Evolutionary conservation across 2,797 vertebrate species (phyloP).

Genomic region (Falco naumanni): DNA sequence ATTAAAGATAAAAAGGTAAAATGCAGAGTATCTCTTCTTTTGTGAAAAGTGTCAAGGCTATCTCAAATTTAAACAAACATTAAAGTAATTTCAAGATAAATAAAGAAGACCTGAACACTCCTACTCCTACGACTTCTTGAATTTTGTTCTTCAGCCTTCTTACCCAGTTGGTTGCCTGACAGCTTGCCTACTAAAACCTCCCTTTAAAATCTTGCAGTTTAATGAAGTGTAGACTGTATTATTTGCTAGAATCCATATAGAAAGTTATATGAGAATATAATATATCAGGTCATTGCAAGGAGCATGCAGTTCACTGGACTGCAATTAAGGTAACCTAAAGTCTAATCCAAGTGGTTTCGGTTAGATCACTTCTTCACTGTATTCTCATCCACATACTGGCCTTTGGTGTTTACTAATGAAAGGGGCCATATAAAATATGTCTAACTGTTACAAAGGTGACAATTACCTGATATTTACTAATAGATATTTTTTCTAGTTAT

Average conservation of each 20-base stretch:
- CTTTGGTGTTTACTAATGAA: not conserved
- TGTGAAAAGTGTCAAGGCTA: not conserved
- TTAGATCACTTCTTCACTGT: not conserved
- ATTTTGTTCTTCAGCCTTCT: not conserved
- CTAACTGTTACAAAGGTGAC: not conserved
- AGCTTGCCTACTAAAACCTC: not conserved
- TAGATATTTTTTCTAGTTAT: not conserved
- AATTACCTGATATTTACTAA: not conserved
- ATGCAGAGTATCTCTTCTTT: not conserved
- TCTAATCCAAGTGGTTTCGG: not conserved
- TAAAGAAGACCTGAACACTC: not conserved
- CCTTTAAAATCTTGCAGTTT: not conserved
- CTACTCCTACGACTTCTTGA: not conserved
- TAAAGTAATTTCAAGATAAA: not conserved
- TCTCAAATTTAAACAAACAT: not conserved
- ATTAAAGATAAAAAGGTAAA: slow-evolving; percentile 17
- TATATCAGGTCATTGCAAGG: not conserved
- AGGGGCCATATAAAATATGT: not conserved
- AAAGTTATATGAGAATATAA: not conserved
- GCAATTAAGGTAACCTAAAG: not conserved
- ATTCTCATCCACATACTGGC: not conserved
- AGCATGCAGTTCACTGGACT: not conserved
- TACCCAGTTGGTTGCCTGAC: not conserved
- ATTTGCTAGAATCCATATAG: not conserved
- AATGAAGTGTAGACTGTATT: not conserved